Evolutionary conservation across 2,113 vertebrate genomes (phyloP).

Genomic region (Bubalus kerabau): DNA sequence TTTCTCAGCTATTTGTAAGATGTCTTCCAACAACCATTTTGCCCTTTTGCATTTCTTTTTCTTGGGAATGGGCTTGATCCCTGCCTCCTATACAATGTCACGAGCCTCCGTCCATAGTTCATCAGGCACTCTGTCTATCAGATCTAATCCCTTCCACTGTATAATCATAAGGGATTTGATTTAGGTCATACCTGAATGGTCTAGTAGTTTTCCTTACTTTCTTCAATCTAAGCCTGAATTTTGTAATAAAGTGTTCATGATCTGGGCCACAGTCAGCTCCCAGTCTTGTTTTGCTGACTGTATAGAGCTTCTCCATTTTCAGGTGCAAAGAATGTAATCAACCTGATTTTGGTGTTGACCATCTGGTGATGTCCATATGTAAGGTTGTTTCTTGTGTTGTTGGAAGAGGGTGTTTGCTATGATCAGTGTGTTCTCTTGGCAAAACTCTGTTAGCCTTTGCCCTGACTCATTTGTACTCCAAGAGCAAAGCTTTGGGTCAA

Average conservation of each 20-base stretch:
- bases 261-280: background rate
- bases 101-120: rapidly evolving
- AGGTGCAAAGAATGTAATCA: background rate
- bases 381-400: background rate
- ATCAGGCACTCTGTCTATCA: background rate
- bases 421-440: background rate
- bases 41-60: background rate
- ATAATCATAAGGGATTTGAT: background rate
- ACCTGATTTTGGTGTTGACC: background rate
- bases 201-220: background rate
- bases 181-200: background rate
- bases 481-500: background rate
- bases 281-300: background rate
- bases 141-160: background rate
- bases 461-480: background rate
- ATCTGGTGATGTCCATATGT: background rate
- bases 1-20: background rate
- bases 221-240: background rate
- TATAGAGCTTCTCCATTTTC: background rate
- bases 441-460: background rate
- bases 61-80: background rate
- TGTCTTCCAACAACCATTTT: background rate
- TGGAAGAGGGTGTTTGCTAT: background rate
- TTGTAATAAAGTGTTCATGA: background rate
- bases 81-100: background rate